These are phyloP conservation scores for Miltochrista miniata DNA, from an alignment of 2,888 invertebrate genomes.

Conservation along the genomic window DNA sequence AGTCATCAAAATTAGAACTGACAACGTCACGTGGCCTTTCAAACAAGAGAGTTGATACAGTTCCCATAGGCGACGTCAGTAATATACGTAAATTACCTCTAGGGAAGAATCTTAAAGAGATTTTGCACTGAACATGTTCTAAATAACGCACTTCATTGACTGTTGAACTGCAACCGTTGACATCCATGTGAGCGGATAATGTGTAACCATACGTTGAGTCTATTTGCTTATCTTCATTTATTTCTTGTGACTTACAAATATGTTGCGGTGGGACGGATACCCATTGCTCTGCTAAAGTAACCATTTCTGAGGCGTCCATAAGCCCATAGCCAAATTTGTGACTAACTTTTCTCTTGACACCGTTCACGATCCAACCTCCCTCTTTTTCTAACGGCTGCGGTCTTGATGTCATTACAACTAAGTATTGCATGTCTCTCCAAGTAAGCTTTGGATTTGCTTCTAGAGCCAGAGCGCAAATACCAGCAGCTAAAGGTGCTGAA, in stretches of 20 bases:
- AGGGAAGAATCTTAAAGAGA: slow-evolving; percentile 95
- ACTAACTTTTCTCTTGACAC: slow-evolving; percentile 96
- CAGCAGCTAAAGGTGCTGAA: slow-evolving; percentile 97
- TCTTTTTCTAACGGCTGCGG: slow-evolving; percentile 95
- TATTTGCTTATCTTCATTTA: slow-evolving; percentile 91
- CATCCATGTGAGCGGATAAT: slow-evolving; percentile 92
- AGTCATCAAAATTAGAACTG: slow-evolving; percentile 97
- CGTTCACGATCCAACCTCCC: slow-evolving; percentile 96
- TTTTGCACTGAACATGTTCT: slow-evolving; percentile 99
- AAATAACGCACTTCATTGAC: slow-evolving; percentile 94
- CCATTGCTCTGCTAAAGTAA: slow-evolving; percentile 96
- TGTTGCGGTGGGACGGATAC: slow-evolving; percentile 97
- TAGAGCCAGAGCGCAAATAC: slow-evolving; percentile 95
- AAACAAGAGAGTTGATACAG: slow-evolving; percentile 95
- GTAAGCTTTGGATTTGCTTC: slow-evolving; percentile 97
- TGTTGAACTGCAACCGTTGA: slow-evolving; percentile 94
- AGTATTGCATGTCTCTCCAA: slow-evolving; percentile 99
- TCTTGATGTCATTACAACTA: slow-evolving; percentile 96
- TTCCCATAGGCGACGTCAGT: slow-evolving; percentile 96
- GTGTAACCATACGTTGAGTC: slow-evolving; percentile 90
- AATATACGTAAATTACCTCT: slow-evolving; percentile 95
- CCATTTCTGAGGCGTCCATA: slow-evolving; percentile 98
- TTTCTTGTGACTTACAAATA: slow-evolving; percentile 96
- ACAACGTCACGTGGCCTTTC: slow-evolving; percentile 96
- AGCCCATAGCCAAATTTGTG: slow-evolving; percentile 99